Evolutionary conservation across 2,888 invertebrate species (phyloP).

Genomic region (Hipparchia semele): DNA sequence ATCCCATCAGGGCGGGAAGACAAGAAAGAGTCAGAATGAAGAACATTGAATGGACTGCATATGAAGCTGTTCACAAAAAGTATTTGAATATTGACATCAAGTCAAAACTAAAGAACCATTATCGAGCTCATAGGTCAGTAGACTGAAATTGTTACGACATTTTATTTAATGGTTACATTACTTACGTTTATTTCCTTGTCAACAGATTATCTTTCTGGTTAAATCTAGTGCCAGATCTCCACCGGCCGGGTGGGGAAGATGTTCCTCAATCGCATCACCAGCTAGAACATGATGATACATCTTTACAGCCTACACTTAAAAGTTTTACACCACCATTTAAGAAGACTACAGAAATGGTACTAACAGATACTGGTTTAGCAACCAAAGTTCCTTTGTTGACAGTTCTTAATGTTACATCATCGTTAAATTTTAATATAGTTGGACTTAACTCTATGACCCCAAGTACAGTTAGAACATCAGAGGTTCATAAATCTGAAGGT

Average conservation of each 20-base stretch:
- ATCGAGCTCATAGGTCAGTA: slow-evolving; percentile 90
- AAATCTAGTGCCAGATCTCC: slow-evolving; percentile 95
- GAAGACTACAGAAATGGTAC: slow-evolving; percentile 79
- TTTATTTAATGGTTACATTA: too few species aligned
- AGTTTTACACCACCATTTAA: slow-evolving; percentile 82
- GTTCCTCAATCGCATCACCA: slow-evolving; percentile 93
- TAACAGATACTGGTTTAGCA: slow-evolving; percentile 69
- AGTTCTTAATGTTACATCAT: slow-evolving; percentile 71
- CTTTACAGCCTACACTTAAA: slow-evolving; percentile 79
- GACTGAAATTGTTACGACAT: background rate
- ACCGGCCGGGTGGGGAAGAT: slow-evolving; percentile 93
- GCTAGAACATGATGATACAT: slow-evolving; percentile 88
- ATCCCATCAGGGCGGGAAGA: slow-evolving; percentile 85
- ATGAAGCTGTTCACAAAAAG: slow-evolving; percentile 96
- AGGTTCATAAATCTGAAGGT: slow-evolving; percentile 66
- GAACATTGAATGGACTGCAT: slow-evolving; percentile 96
- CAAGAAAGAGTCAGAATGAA: slow-evolving; percentile 91
- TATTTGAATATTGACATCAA: slow-evolving; percentile 96
- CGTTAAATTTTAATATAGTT: slow-evolving; percentile 69
- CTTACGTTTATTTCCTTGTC: slow-evolving; percentile 41
- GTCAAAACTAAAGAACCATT: slow-evolving; percentile 95
- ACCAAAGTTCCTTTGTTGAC: slow-evolving; percentile 69
- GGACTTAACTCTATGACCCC: slow-evolving; percentile 69
- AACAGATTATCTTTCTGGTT: slow-evolving; percentile 95
- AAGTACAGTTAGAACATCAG: slow-evolving; percentile 57